These are phyloP conservation scores for Drosophila tristis DNA, from an alignment of 1,140 invertebrate genomes.

Conservation along the genomic window DNA sequence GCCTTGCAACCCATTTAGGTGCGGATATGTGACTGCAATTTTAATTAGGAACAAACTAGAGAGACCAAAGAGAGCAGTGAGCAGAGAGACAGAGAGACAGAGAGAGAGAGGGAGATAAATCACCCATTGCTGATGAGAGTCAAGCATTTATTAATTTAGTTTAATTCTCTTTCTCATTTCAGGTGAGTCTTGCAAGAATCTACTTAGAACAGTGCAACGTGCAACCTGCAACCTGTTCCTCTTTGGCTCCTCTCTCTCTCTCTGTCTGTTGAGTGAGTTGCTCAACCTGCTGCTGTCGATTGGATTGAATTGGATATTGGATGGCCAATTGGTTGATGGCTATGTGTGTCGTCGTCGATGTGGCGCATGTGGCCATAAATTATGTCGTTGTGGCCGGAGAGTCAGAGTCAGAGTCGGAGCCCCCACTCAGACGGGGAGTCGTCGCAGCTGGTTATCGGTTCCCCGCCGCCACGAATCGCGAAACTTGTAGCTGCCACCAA, in stretches of 20 bases:
- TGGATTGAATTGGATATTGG: slow-evolving; percentile 32
- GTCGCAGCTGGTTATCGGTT: slow-evolving; percentile 18
- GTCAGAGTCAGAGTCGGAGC: neutral
- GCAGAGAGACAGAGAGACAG: too few species aligned
- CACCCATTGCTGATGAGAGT: slow-evolving; percentile 48
- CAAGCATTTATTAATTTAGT: slow-evolving; percentile 55
- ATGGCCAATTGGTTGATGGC: slow-evolving; percentile 3
- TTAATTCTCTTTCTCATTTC: slow-evolving; percentile 54
- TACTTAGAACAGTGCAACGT: slow-evolving; percentile 26
- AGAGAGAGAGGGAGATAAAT: neutral
- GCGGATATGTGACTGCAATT: slow-evolving; percentile 58
- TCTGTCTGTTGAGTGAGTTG: slow-evolving; percentile 48
- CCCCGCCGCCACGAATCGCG: neutral
- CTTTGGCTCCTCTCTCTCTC: slow-evolving; percentile 1
- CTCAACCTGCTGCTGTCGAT: slow-evolving; percentile 73
- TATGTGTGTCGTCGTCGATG: slow-evolving; percentile 56
- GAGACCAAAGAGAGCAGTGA: slow-evolving; percentile 22
- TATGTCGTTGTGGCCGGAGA: slow-evolving; percentile 58
- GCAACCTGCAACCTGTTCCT: slow-evolving; percentile 66
- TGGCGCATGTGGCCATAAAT: slow-evolving; percentile 67
- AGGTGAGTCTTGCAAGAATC: slow-evolving; percentile 49
- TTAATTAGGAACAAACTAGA: slow-evolving; percentile 59
- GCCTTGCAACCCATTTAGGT: slow-evolving; percentile 60
- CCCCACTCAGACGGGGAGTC: slow-evolving; percentile 34
- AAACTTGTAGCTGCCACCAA: slow-evolving; percentile 31